Conservation (phyloP, 2,888 invertebrate species). For the Aspidapion aeneum region DNA sequence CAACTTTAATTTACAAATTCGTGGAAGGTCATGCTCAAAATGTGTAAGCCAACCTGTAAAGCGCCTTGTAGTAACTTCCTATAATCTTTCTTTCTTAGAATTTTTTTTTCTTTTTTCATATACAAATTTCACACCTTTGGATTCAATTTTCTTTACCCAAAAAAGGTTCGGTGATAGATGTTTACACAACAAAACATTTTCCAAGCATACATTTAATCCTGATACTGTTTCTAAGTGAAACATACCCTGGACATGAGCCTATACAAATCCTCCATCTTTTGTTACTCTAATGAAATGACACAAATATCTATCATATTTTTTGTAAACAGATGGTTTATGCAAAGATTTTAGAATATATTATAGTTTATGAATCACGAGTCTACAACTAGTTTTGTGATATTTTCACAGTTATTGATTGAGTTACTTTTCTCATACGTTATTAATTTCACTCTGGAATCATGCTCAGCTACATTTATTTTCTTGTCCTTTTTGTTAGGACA, state of each 20-base stretch:
- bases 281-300: conserved; percentile 21
- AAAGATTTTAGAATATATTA: no score
- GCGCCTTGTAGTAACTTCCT: conserved; percentile 16
- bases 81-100: conserved; percentile 15
- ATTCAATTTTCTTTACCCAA: conserved; percentile 24
- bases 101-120: conserved; percentile 22
- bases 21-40: background rate
- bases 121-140: conserved; percentile 19
- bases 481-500: conserved; percentile 9
- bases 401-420: background rate
- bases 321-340: conserved; percentile 26
- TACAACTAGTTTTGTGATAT: conserved; percentile 22
- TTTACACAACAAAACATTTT: conserved; percentile 23
- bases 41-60: background rate
- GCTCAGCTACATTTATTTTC: conserved; percentile 1
- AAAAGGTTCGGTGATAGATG: conserved; percentile 22
- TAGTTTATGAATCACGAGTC: conserved; percentile 30
- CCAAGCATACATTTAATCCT: conserved; percentile 15
- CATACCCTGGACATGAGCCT: conserved; percentile 22
- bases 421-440: background rate
- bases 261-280: conserved; percentile 25
- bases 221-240: conserved; percentile 19
- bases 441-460: background rate
- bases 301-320: conserved; percentile 17
- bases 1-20: background rate